Conservation (phyloP, 1,140 invertebrate genomes). For the Monomorium pharaonis region DNA sequence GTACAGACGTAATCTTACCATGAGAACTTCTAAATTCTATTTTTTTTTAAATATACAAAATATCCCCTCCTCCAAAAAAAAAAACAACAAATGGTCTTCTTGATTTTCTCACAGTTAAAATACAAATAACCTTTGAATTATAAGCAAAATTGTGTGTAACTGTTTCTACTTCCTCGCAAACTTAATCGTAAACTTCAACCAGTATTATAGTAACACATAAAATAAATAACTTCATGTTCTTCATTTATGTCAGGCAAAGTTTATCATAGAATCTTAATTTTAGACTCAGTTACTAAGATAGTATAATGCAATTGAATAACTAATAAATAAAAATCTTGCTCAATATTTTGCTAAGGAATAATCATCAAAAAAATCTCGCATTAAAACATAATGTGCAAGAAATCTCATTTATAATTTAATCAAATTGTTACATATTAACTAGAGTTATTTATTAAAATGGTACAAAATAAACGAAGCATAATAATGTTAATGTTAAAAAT, state of each 20-base stretch:
- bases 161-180: not conserved
- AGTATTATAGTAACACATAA: too few relatives aligned
- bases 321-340: not conserved
- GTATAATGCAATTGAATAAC: not conserved
- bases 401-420: not conserved
- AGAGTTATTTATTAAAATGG: not conserved
- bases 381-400: not conserved
- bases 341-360: not conserved
- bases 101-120: not conserved
- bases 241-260: not conserved
- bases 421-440: not conserved
- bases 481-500: not conserved
- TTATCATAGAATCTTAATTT: conserved; percentile 7
- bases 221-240: not conserved
- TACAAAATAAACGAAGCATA: not conserved
- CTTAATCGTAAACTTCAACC: too few relatives aligned
- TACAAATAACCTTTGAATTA: not conserved
- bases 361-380: not conserved
- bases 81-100: not conserved
- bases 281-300: not conserved
- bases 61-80: not conserved
- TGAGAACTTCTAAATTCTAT: not conserved
- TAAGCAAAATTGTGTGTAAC: not conserved
- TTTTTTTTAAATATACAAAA: not conserved
- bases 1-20: not conserved